These are phyloP conservation scores for Calyptommatus sinebrachiatus DNA, from an alignment of 2,113 vertebrate species.

Conservation along the genomic window DNA sequence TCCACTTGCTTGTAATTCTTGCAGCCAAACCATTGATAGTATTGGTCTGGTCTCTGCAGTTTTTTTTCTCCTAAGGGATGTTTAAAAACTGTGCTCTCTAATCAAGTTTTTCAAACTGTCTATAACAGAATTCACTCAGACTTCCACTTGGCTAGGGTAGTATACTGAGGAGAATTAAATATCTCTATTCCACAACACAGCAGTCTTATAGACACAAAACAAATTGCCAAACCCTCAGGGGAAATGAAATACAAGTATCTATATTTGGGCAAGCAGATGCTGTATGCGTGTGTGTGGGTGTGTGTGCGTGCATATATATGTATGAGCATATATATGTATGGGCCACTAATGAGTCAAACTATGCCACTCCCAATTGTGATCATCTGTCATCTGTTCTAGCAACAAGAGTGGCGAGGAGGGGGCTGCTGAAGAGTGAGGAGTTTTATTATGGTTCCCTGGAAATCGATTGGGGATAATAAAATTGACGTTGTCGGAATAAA, in stretches of 20 bases:
- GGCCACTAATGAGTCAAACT: constrained; percentile 43
- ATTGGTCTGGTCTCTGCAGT: no score
- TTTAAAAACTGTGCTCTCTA: no score
- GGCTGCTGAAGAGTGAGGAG: constrained; percentile 43
- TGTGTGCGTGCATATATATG: constrained; percentile 46
- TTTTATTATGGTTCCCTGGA: constrained; percentile 14
- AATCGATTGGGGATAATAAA: constrained; percentile 74
- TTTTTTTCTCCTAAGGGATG: no score
- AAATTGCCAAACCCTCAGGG: constrained; percentile 50
- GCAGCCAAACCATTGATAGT: no score
- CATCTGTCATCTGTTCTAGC: constrained; percentile 38
- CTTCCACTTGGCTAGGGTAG: no score
- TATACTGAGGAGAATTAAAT: no score
- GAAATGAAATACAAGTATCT: constrained; percentile 37
- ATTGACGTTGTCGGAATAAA: constrained; percentile 73
- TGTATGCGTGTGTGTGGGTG: no score
- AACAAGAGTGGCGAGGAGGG: constrained; percentile 60
- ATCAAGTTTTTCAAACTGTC: no score
- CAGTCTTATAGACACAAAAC: constrained; percentile 55
- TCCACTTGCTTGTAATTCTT: no score
- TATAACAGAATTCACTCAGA: no score
- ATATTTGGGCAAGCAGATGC: neutral
- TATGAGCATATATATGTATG: constrained; percentile 44
- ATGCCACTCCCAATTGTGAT: constrained; percentile 30
- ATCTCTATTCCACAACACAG: constrained; percentile 6